Conservation (phyloP, 2,113 vertebrate species). For the Thermophis baileyi region DNA sequence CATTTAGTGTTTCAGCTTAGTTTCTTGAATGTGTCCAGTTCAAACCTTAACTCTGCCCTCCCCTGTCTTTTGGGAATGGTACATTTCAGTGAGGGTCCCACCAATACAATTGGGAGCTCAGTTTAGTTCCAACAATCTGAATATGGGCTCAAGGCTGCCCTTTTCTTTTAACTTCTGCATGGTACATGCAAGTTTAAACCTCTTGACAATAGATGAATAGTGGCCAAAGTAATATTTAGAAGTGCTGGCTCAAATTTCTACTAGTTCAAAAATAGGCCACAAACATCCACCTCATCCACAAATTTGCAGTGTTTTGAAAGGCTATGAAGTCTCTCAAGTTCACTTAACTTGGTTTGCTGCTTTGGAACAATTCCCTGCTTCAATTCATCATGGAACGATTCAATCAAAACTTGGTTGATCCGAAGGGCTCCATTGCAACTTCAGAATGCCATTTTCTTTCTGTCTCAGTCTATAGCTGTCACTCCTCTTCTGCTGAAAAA, state of each 20-base stretch:
- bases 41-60: neutral
- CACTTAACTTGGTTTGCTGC: neutral
- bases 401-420: neutral
- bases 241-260: neutral
- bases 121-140: neutral
- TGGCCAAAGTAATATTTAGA: neutral
- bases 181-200: neutral
- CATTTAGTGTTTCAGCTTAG: neutral
- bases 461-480: neutral
- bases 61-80: neutral
- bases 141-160: neutral
- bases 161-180: neutral
- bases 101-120: neutral
- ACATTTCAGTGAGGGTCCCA: neutral
- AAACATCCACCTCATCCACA: neutral
- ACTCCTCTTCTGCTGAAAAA: neutral
- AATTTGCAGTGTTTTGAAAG: neutral
- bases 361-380: neutral
- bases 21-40: neutral
- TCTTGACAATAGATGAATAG: neutral
- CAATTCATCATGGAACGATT: neutral
- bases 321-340: neutral
- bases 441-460: neutral
- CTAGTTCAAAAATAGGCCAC: neutral
- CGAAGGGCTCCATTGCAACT: neutral